These are phyloP conservation scores for Stomatorhinus ivindoensis DNA, from an alignment of 2,113 vertebrate genomes.

Conservation along the genomic window DNA sequence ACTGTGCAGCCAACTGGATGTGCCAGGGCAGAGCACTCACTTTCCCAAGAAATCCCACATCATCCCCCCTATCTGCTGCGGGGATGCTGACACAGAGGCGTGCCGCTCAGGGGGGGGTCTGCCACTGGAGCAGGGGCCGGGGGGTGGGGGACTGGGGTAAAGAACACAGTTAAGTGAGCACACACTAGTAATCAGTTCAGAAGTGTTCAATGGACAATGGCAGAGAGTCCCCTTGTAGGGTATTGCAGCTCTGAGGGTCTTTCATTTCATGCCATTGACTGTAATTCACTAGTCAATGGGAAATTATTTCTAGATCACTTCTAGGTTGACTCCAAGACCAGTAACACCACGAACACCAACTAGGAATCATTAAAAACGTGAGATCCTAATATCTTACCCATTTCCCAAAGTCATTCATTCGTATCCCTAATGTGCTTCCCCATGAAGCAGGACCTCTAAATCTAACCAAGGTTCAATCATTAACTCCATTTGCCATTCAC, in stretches of 20 bases:
- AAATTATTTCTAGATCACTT: background rate
- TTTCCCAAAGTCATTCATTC: background rate
- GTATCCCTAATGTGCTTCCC: background rate
- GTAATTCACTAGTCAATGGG: background rate
- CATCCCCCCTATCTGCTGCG: conserved; percentile 64
- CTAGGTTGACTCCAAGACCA: background rate
- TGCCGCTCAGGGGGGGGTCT: conserved; percentile 65
- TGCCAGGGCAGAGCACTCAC: conserved; percentile 62
- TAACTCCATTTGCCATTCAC: background rate
- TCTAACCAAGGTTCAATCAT: background rate
- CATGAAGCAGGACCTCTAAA: background rate
- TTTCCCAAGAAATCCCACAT: conserved; percentile 67
- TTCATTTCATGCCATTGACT: background rate
- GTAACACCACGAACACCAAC: background rate
- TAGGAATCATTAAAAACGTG: background rate
- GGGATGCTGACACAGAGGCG: conserved; percentile 59
- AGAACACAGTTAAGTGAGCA: conserved; percentile 50
- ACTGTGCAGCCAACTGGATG: conserved; percentile 49
- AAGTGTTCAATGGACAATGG: conserved; percentile 16
- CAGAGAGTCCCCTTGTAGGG: background rate
- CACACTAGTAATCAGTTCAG: conserved; percentile 31
- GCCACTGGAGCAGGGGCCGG: conserved; percentile 53
- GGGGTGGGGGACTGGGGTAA: conserved; percentile 37
- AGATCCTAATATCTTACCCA: background rate
- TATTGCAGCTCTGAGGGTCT: background rate